A percentile compares a stretch with the other conserved stretches of the same genome.
These are phyloP conservation scores for Platichthys flesus DNA, from an alignment of 2,113 vertebrate genomes.

Conservation along the genomic window DNA sequence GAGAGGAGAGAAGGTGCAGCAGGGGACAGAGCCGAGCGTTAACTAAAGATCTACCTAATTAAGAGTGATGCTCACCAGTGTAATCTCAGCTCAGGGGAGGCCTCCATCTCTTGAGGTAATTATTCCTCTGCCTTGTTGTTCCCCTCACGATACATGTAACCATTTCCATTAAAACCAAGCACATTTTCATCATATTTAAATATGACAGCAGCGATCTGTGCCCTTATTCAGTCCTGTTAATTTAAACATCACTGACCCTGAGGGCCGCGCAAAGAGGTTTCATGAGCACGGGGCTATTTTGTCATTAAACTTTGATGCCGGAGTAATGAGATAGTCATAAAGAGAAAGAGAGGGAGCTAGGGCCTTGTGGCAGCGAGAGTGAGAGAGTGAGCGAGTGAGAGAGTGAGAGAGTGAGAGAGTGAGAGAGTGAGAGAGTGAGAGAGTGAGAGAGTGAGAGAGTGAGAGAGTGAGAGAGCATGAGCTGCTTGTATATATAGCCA, in stretches of 20 bases:
- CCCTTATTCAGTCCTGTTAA: slow-evolving; percentile 41
- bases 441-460: background rate
- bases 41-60: slow-evolving; percentile 75
- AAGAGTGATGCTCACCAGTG: slow-evolving; percentile 63
- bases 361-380: slow-evolving; percentile 20
- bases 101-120: slow-evolving; percentile 56
- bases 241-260: slow-evolving; percentile 57
- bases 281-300: slow-evolving; percentile 62
- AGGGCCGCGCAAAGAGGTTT: slow-evolving; percentile 49
- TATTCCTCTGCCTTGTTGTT: slow-evolving; percentile 64
- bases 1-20: slow-evolving; percentile 53
- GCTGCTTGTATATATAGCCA: slow-evolving; percentile 62
- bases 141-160: slow-evolving; percentile 29
- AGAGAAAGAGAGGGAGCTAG: slow-evolving; percentile 25
- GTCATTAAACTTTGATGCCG: slow-evolving; percentile 77
- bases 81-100: slow-evolving; percentile 64
- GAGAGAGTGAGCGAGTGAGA: slow-evolving; percentile 11
- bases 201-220: background rate
- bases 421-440: slow-evolving; percentile 32
- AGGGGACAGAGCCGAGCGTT: slow-evolving; percentile 58
- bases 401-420: slow-evolving; percentile 3
- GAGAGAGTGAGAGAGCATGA: slow-evolving; percentile 29
- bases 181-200: slow-evolving; percentile 15
- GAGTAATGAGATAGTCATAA: slow-evolving; percentile 75
- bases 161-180: slow-evolving; percentile 42